Base-by-base conservation (phyloP, 2,797 vertebrate species). In the Poliocrania exsul region DNA sequence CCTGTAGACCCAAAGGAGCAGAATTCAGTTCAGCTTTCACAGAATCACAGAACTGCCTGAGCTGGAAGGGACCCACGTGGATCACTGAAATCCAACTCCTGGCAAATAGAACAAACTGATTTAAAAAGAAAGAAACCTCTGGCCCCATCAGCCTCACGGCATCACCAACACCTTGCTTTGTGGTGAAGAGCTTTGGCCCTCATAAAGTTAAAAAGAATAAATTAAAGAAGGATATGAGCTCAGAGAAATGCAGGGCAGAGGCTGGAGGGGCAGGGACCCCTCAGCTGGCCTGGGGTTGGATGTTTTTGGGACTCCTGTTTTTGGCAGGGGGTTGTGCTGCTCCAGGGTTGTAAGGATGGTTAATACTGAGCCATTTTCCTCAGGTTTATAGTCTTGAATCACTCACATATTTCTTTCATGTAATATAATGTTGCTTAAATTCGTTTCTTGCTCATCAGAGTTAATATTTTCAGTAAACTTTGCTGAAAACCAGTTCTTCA, bases 141-240 rank as follows among this genome's bases (percentile, higher is more conserved):
- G 46, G 56, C 18, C 46, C 28, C 49, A 33, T 11, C 13, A 56
- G 54, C 73, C 58, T 65, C 60, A 24, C 44, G 33, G 67, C 44
- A 47, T 8, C 53, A 21, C 54, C 7, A 49, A 49, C 31, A 24
- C 23, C 19, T 51, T 0, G 0, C 20, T 37, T 19, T 0, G 0
- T 5, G 23, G 23, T 17, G 28, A 10, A 47, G 44, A 40, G 44
- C 33, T 88, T 81, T 46, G 5, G 0, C 19, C 54, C 70, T 72
- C 12, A 4, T 4, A 5, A 53, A 74, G 17, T 60, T 42, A 11
- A 25, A 77, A 31, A 9, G 5, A 54, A 31, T 19, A 11, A 35
- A 57, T 10, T 7, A 7, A 18, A 0, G 20, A 9, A 44, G 54
- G 20, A 17, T 8, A 9, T 19, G 25, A 91, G 50, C 9, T 40